Evolutionary conservation across 2,113 vertebrate species (phyloP).

Genomic region (Sporophila hypoxantha): DNA sequence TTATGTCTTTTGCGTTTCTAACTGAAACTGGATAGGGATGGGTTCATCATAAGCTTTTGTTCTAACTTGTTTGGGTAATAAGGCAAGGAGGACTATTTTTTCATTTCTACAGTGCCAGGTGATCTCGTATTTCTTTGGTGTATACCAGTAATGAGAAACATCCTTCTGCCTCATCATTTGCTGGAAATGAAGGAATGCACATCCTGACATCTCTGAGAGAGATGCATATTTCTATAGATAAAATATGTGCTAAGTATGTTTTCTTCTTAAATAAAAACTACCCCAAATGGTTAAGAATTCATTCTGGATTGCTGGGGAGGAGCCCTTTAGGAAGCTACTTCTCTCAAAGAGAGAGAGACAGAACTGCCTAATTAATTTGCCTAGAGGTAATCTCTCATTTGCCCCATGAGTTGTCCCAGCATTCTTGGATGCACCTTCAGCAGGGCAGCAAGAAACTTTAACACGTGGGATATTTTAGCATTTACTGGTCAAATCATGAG

Average conservation of each 20-base stretch:
- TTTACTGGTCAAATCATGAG: background rate
- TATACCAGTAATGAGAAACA: background rate
- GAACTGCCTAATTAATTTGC: background rate
- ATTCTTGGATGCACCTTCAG: background rate
- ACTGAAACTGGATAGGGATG: background rate
- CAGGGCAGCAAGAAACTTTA: background rate
- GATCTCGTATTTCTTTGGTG: background rate
- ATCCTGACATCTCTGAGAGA: background rate
- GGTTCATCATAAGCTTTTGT: background rate
- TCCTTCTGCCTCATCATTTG: background rate
- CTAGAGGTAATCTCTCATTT: background rate
- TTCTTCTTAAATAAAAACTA: background rate
- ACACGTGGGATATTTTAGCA: background rate
- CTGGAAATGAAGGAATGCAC: background rate
- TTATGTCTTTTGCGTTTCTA: background rate
- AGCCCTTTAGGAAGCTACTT: background rate
- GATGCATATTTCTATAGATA: background rate
- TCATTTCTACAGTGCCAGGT: background rate
- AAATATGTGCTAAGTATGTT: background rate
- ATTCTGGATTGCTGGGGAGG: background rate
- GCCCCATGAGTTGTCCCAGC: background rate
- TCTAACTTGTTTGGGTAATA: background rate
- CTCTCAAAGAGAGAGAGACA: background rate
- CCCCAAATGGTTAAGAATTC: background rate
- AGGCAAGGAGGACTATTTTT: background rate